These are phyloP conservation scores for Phacellophora camtschatica DNA, from an alignment of 30 jellyfish, hydroid and myxozoan genomes.

Conservation along the genomic window DNA sequence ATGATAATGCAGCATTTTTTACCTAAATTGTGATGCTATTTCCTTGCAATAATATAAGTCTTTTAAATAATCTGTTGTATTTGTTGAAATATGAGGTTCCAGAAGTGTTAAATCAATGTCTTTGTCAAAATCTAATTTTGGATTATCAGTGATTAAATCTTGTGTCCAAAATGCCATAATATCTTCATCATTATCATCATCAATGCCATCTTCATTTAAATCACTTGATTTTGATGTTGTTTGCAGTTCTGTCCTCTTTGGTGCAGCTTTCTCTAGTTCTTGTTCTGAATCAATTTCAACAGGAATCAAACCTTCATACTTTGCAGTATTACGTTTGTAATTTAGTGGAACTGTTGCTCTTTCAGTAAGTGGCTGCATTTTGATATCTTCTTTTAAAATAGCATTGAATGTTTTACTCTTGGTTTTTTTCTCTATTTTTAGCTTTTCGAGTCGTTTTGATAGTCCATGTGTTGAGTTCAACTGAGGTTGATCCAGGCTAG, in stretches of 20 bases:
- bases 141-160: constrained; percentile 58
- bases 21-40: constrained; percentile 40
- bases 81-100: constrained; percentile 33
- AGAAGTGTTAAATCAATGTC: background rate
- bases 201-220: background rate
- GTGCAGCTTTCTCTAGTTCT: constrained; percentile 42
- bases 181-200: too few relatives aligned
- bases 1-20: background rate
- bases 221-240: background rate
- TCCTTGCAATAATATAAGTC: constrained; percentile 47
- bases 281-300: constrained; percentile 32
- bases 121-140: constrained; percentile 47
- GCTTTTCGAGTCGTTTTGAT: constrained; percentile 36
- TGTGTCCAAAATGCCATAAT: constrained; percentile 51
- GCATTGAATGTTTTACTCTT: background rate
- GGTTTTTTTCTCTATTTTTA: background rate
- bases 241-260: constrained; percentile 25
- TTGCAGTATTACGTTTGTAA: constrained; percentile 19
- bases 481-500: constrained; percentile 60
- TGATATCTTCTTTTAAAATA: background rate
- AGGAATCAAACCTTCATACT: constrained; percentile 18
- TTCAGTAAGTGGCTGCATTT: constrained; percentile 12
- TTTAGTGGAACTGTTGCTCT: constrained; percentile 62
- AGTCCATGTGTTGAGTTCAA: constrained; percentile 62
- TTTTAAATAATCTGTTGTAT: constrained; percentile 3